These are phyloP conservation scores for Lithosia quadra DNA, from an alignment of 2,888 invertebrate genomes.

Conservation along the genomic window DNA sequence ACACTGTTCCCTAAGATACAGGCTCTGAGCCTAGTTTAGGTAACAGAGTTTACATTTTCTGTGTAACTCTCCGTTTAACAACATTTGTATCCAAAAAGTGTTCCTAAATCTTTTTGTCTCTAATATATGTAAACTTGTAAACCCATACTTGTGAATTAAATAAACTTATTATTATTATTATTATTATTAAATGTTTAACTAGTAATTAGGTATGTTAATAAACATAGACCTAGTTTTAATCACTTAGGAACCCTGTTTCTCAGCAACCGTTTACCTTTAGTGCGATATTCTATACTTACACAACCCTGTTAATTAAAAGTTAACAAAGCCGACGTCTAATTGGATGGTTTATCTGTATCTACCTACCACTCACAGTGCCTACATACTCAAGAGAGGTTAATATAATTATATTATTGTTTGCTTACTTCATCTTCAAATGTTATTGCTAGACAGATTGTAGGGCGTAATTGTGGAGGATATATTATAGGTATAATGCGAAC, in stretches of 20 bases:
- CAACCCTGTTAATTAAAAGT: conserved; percentile 73
- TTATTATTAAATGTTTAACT: too few relatives aligned
- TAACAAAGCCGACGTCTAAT: conserved; percentile 70
- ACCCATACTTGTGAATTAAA: too few relatives aligned
- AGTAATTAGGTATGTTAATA: too few relatives aligned
- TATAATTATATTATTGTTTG: conserved; percentile 46
- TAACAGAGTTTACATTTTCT: too few relatives aligned
- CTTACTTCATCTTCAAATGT: conserved; percentile 29
- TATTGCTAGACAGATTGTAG: conserved; percentile 8
- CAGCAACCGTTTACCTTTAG: conserved; percentile 44
- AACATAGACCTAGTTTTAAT: conserved; percentile 24
- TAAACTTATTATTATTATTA: too few relatives aligned
- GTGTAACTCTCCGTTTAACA: too few relatives aligned
- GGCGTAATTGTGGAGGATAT: neutral
- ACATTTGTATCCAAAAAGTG: too few relatives aligned
- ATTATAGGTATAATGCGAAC: neutral
- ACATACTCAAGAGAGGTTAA: conserved; percentile 34
- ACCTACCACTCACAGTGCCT: conserved; percentile 35
- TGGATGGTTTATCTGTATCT: conserved; percentile 66
- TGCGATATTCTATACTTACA: conserved; percentile 57
- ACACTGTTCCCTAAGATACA: too few relatives aligned
- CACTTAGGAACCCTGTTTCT: conserved; percentile 37
- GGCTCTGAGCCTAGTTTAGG: too few relatives aligned
- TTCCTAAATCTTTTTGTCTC: too few relatives aligned
- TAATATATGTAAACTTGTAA: too few relatives aligned